A percentile compares a stretch with the other conserved stretches of the same genome.
These are phyloP conservation scores for Drosophila oshimai DNA, from an alignment of 1,140 invertebrate genomes.

Conservation along the genomic window DNA sequence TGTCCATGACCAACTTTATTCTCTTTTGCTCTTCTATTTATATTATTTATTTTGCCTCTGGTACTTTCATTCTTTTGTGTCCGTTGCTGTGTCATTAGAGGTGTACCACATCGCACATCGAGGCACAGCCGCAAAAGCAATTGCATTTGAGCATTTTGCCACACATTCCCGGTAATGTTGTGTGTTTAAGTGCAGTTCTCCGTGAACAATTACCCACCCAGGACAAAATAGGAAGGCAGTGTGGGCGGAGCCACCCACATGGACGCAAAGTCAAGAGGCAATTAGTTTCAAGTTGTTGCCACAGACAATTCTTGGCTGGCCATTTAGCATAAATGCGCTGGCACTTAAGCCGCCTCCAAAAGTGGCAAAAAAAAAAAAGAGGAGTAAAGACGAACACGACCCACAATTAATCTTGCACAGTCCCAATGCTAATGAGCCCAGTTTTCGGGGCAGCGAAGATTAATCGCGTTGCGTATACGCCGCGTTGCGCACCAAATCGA, in stretches of 20 bases:
- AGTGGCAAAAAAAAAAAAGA: slow-evolving; percentile 9
- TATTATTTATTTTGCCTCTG: slow-evolving; percentile 7
- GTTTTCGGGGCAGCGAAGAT: slow-evolving; percentile 32
- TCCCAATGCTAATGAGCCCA: slow-evolving; percentile 24
- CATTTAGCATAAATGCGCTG: slow-evolving; percentile 65
- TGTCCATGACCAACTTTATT: neutral
- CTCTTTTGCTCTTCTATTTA: neutral
- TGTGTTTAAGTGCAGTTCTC: slow-evolving; percentile 45
- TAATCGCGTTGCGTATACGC: slow-evolving; percentile 64
- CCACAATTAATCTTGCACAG: slow-evolving; percentile 46
- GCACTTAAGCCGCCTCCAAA: slow-evolving; percentile 34
- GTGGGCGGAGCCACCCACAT: slow-evolving; percentile 1
- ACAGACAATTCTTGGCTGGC: slow-evolving; percentile 36
- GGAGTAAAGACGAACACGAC: slow-evolving; percentile 21
- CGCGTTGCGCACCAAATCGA: slow-evolving; percentile 39
- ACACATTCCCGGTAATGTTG: slow-evolving; percentile 44
- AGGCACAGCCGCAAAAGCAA: slow-evolving; percentile 44
- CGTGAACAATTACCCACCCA: slow-evolving; percentile 35
- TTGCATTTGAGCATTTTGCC: slow-evolving; percentile 57
- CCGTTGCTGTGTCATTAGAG: slow-evolving; percentile 21
- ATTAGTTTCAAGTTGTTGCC: slow-evolving; percentile 62
- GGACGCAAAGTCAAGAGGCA: slow-evolving; percentile 38
- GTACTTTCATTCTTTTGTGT: neutral
- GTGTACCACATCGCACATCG: slow-evolving; percentile 40
- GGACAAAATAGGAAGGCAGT: neutral